Evolutionary conservation across 2,888 invertebrate species (phyloP).

Genomic region (Xestoiulus laeticollis): DNA sequence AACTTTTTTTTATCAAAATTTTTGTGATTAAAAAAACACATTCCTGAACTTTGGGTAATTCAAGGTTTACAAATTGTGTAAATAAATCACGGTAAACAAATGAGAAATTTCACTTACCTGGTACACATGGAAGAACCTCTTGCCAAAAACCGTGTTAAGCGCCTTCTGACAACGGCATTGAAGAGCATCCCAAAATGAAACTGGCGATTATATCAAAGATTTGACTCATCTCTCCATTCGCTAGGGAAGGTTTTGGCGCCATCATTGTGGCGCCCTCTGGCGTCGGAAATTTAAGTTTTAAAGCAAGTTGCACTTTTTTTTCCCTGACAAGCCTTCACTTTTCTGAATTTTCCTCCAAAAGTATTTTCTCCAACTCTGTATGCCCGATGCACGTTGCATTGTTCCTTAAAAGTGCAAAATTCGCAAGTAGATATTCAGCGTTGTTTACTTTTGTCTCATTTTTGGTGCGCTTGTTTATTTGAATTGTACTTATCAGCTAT

Average conservation of each 20-base stretch:
- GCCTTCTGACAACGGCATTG: slow-evolving; percentile 1
- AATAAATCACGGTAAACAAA: neutral
- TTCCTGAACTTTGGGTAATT: neutral
- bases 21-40: neutral
- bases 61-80: neutral
- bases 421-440: neutral
- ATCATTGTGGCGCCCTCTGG: neutral
- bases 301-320: no score
- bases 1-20: neutral
- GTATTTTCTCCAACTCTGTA: no score
- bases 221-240: neutral
- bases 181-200: neutral
- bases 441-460: neutral
- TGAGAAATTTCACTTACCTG: neutral
- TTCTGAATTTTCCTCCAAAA: no score
- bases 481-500: neutral
- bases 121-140: neutral
- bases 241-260: neutral
- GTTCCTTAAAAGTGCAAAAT: neutral
- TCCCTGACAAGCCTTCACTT: no score
- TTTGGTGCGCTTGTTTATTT: neutral
- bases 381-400: no score
- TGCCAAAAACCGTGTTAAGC: neutral
- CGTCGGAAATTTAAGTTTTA: neutral
- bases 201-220: neutral